A percentile compares a stretch with the other conserved stretches of the same genome.
These are phyloP conservation scores for Sebastes matsubarae DNA, from an alignment of 2,797 vertebrate genomes.

Conservation along the genomic window DNA sequence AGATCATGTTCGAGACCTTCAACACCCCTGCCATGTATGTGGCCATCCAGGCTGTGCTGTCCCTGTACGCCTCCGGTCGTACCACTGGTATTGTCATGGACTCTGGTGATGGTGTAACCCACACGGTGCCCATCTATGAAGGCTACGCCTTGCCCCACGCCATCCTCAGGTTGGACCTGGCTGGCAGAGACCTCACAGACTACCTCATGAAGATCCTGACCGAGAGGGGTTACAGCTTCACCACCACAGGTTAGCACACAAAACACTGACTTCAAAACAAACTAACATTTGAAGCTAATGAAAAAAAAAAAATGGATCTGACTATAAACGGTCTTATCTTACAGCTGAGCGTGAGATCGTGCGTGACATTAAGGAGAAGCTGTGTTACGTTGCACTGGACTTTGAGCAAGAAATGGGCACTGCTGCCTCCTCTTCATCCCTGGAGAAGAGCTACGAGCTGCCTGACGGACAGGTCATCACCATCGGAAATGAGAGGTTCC, in stretches of 20 bases:
- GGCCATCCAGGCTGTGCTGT: constrained; percentile 98
- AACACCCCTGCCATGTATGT: constrained; percentile 99
- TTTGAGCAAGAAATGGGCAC: constrained; percentile 98
- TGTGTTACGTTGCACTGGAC: constrained; percentile 96
- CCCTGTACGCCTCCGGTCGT: constrained; percentile 97
- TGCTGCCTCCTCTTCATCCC: constrained; percentile 91
- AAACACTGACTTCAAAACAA: not conserved
- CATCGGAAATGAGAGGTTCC: constrained; percentile 97
- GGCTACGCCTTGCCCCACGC: constrained; percentile 97
- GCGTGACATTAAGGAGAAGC: constrained; percentile 98
- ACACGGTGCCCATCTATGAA: constrained; percentile 99
- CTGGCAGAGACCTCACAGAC: constrained; percentile 98
- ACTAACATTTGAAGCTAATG: fast-evolving
- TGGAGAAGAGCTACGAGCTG: constrained; percentile 98
- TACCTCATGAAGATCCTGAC: constrained; percentile 99
- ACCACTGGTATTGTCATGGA: constrained; percentile 99
- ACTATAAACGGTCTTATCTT: not conserved
- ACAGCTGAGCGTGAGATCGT: constrained; percentile 94
- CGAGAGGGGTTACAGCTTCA: constrained; percentile 97
- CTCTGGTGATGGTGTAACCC: constrained; percentile 96
- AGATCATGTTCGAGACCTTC: constrained; percentile 99
- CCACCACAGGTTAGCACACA: constrained; percentile 87
- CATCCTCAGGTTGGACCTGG: constrained; percentile 98
- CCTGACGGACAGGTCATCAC: constrained; percentile 98
- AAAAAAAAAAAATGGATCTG: not conserved